Percentiles rank a stretch among this genome's conserved stretches.
These are phyloP conservation scores for Perdita meconis DNA, from an alignment of 2,888 invertebrate genomes.

Conservation along the genomic window DNA sequence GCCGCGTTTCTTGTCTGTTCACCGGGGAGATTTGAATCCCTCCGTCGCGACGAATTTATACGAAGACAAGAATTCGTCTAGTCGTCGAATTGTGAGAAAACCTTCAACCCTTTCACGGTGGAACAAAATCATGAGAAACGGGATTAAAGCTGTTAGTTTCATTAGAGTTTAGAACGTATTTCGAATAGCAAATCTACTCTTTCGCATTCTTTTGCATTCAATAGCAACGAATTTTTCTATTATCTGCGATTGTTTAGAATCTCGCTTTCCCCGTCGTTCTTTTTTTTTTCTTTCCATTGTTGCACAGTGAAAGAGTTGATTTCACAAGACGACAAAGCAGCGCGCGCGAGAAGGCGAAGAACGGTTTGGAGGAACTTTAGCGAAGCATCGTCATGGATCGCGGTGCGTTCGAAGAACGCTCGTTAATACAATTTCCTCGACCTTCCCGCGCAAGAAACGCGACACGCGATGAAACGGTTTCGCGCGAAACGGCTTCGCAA, in stretches of 20 bases:
- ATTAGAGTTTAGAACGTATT: no score
- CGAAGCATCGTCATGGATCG: slow-evolving; percentile 7
- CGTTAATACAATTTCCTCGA: not conserved
- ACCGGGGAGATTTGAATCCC: not conserved
- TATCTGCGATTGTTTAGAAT: no score
- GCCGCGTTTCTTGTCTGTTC: not conserved
- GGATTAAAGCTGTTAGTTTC: no score
- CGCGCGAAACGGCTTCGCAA: slow-evolving; percentile 45
- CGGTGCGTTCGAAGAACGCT: not conserved
- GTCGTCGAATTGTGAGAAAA: not conserved
- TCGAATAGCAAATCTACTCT: no score
- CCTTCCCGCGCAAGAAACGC: slow-evolving; percentile 7
- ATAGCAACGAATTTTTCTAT: no score
- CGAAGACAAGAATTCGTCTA: not conserved
- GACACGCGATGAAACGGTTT: slow-evolving; percentile 21
- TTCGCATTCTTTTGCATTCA: no score
- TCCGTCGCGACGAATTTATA: not conserved
- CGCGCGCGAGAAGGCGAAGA: not conserved
- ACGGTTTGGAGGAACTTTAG: slow-evolving; percentile 1
- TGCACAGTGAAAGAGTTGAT: not conserved
- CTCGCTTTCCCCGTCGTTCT: no score
- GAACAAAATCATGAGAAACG: no score
- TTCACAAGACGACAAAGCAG: not conserved
- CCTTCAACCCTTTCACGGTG: no score
- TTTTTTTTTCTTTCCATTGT: no score